Percentiles rank a stretch among this genome's conserved stretches.
phyloP scores from a whole-genome alignment of 2,888 invertebrate genomes.

The Caenorhabditis sp. region DNA sequence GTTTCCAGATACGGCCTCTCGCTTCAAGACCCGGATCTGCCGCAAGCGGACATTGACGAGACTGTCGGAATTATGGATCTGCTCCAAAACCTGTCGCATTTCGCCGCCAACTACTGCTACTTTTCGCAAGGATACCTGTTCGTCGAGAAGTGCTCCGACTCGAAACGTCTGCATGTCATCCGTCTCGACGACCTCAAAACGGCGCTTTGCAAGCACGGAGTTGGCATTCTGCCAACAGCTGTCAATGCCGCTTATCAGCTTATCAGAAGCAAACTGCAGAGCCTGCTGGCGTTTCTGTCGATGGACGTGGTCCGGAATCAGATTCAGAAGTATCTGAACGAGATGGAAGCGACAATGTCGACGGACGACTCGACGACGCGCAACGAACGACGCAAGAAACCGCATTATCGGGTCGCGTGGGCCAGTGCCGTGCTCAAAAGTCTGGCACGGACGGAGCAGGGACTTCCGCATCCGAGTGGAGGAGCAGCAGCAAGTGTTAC shows the following conservation, averaged over 20 bases:
- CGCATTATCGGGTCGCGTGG: conserved; percentile 82
- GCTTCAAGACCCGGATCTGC: conserved; percentile 92
- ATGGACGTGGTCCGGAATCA: conserved; percentile 98
- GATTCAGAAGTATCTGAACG: conserved; percentile 88
- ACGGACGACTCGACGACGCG: too few relatives aligned
- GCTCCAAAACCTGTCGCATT: conserved; percentile 19
- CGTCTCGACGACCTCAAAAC: conserved; percentile 96
- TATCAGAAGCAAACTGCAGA: conserved; percentile 93
- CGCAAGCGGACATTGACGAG: conserved; percentile 96
- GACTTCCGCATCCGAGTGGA: conserved; percentile 87
- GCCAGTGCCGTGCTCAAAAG: conserved; percentile 90
- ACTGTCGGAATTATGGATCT: conserved; percentile 94
- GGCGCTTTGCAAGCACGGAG: conserved; percentile 87
- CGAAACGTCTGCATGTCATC: conserved; percentile 95
- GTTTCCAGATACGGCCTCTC: conserved; percentile 66
- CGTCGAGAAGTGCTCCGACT: conserved; percentile 92
- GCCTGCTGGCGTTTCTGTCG: conserved; percentile 96
- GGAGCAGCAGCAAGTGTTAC: background rate
- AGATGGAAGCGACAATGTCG: conserved; percentile 86
- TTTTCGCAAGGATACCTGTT: conserved; percentile 94
- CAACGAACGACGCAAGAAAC: conserved; percentile 50
- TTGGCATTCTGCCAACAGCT: conserved; percentile 70
- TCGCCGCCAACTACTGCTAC: conserved; percentile 91
- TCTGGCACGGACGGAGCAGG: conserved; percentile 93
- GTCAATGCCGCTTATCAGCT: conserved; percentile 88